phyloP scores from a whole-genome alignment of 53 echinoderm and acorn worm species.

The Luidia sarsii region DNA sequence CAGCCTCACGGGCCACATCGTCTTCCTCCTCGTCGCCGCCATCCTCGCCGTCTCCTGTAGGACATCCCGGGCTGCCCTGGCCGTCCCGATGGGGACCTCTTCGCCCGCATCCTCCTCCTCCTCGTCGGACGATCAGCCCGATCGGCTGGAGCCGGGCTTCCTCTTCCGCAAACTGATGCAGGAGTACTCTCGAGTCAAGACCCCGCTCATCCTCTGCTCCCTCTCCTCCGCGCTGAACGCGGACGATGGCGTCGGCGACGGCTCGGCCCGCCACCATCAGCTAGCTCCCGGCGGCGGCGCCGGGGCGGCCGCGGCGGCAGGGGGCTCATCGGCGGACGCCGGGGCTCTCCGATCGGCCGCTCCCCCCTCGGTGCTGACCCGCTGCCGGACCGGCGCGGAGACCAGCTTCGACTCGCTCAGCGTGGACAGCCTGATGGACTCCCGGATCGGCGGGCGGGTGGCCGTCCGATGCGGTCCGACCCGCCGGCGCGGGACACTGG shows the following conservation, averaged over 20 bases:
- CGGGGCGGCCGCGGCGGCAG: background rate
- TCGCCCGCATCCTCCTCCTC: conserved; percentile 5
- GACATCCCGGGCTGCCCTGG: no score
- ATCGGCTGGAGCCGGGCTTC: background rate
- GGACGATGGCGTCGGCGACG: no score
- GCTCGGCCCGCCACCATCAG: no score
- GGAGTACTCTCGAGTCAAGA: conserved; percentile 36
- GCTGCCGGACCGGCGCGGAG: background rate
- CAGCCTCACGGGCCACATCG: no score
- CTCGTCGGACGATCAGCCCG: background rate
- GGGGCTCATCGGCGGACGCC: background rate
- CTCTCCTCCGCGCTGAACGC: conserved; percentile 18
- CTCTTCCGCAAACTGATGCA: conserved; percentile 42
- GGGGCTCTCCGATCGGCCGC: background rate
- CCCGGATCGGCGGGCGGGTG: conserved; percentile 3
- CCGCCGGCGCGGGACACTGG: background rate
- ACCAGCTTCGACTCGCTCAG: conserved; percentile 35
- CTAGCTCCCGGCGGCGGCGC: no score
- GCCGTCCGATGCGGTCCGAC: conserved; percentile 1
- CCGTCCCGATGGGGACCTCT: no score
- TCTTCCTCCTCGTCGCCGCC: conserved; percentile 9
- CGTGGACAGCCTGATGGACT: conserved; percentile 23
- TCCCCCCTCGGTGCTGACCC: conserved; percentile 22
- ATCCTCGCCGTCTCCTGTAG: no score
- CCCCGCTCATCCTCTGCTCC: conserved; percentile 34